Evolutionary conservation across 1,140 invertebrate species (phyloP), one percentile per base, ranked within the genome.

Genomic region (Euura saliciscinereae): DNA sequence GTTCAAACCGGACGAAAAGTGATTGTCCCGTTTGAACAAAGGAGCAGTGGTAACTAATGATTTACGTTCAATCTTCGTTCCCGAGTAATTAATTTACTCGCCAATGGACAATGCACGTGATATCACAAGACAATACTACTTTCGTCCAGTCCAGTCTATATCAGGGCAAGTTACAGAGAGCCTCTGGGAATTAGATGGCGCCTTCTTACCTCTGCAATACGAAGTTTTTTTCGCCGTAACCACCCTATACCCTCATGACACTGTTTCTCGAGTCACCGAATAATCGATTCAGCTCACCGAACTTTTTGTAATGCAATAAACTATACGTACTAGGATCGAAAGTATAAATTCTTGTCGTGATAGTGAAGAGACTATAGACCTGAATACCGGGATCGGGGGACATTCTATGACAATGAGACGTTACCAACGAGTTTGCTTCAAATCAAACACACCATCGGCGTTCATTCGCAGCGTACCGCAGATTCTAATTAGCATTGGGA

Each of bases 401-500:
- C n/a, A n/a, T n/a, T n/a, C n/a, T n/a, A n/a, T n/a, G n/a, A n/a
- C n/a, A n/a, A n/a, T n/a, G n/a, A n/a, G n/a, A n/a, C n/a, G n/a
- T n/a, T n/a, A n/a, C n/a, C n/a, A n/a, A n/a, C n/a, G n/a, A n/a
- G n/a, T 28, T 28, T 28, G 28, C 28, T 28, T 28, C 28, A 28
- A 28, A 28, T 28, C 28, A 28, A 28, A 28, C 28, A 28, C 28
- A 28, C 28, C 28, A 28, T 28, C 28, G 79, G 82, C 78, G 78
- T 76, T 79, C 79, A 82, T 80, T 82, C 79, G 81, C 79, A 78
- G 78, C 77, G 77, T 81, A 78, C 79, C 77, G 74, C 73, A 78
- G 80, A 80, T 81, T 84, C 82, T 86, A 86, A 86, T 86, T 86
- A 86, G 85, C 84, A 85, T 84, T 82, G 81, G 84, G 82, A 85